Evolutionary conservation across 2,113 vertebrate genomes (phyloP).

Genomic region (Petromus typicus): DNA sequence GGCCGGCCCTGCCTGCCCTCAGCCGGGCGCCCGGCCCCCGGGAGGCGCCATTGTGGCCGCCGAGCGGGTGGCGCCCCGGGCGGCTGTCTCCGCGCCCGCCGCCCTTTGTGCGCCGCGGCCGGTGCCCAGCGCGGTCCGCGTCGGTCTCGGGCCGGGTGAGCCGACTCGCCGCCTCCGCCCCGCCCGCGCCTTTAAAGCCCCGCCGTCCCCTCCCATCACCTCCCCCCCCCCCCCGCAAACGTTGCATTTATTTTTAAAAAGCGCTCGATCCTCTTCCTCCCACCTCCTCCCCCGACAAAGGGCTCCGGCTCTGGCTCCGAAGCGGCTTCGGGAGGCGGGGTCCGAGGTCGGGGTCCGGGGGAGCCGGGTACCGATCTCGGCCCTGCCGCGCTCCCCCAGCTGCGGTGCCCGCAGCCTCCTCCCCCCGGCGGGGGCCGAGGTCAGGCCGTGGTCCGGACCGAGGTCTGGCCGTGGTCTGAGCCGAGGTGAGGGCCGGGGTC

Average conservation of each 20-base stretch:
- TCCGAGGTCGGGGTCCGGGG: no score
- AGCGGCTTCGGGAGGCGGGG: no score
- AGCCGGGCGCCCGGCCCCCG: conserved; percentile 63
- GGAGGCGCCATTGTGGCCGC: conserved; percentile 93
- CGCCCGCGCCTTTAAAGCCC: conserved; percentile 74
- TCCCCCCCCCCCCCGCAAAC: conserved; percentile 29
- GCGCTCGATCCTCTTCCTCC: conserved; percentile 47
- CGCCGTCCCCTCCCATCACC: conserved; percentile 55
- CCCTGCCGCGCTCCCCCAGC: conserved; percentile 15
- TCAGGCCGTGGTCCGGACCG: no score
- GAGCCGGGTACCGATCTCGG: no score
- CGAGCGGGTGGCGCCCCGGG: conserved; percentile 84
- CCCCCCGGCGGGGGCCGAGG: conserved; percentile 43
- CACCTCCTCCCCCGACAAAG: conserved; percentile 61
- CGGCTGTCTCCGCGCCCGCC: conserved; percentile 24
- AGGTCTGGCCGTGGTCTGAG: no score
- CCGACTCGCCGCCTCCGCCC: conserved; percentile 67
- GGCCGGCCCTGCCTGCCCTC: conserved; percentile 61
- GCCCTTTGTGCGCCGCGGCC: conserved; percentile 68
- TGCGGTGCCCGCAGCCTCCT: conserved; percentile 52
- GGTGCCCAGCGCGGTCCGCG: conserved; percentile 14
- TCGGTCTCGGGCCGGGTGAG: background rate
- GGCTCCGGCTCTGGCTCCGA: conserved; percentile 62
- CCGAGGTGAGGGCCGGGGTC: no score
- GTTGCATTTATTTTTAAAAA: conserved; percentile 79